phyloP scores from a whole-genome alignment of 2,888 invertebrate species.

The Yponomeuta evonymella region DNA sequence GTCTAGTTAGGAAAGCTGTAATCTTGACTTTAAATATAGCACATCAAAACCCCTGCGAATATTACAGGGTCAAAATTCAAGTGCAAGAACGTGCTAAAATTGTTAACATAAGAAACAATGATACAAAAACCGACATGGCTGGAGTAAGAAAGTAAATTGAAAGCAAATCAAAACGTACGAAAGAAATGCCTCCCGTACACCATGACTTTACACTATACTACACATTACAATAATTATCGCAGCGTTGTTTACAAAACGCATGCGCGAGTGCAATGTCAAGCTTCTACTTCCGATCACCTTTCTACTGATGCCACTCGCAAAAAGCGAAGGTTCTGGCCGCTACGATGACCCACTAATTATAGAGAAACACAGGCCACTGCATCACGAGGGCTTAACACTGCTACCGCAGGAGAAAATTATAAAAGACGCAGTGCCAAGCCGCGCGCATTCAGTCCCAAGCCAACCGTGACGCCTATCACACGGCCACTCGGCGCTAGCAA shows the following conservation, averaged over 20 bases:
- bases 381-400: constrained; percentile 40
- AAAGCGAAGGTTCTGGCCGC: neutral
- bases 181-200: neutral
- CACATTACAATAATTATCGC: neutral
- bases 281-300: constrained; percentile 57
- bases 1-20: too few species aligned
- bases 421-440: constrained; percentile 50
- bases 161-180: neutral
- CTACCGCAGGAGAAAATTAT: constrained; percentile 38
- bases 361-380: neutral
- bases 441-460: constrained; percentile 69
- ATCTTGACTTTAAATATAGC: neutral
- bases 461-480: constrained; percentile 52
- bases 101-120: too few species aligned
- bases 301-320: constrained; percentile 23
- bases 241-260: constrained; percentile 3
- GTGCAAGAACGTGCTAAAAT: neutral
- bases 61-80: neutral
- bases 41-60: neutral
- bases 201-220: neutral
- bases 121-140: neutral
- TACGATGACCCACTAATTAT: neutral
- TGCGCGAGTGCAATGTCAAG: constrained; percentile 54
- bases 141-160: neutral
- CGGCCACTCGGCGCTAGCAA: constrained; percentile 55